These are phyloP conservation scores for Melanocharis versteri DNA, from an alignment of 2,113 vertebrate genomes.

Conservation along the genomic window DNA sequence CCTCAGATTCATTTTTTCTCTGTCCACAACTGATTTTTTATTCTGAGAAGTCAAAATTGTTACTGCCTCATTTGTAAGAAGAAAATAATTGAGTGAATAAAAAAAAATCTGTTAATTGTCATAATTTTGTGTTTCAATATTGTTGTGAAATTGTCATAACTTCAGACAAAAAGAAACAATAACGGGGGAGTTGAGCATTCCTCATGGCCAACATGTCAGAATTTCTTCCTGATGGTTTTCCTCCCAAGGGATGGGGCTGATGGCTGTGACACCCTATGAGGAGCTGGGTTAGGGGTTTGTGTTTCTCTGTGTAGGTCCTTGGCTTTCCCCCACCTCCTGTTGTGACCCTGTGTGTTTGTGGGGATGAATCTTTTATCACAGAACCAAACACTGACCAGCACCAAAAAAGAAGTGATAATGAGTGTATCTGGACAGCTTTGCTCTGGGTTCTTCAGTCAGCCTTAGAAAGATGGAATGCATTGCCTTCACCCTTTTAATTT, in stretches of 20 bases:
- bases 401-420: background rate
- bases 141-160: background rate
- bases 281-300: fast-evolving
- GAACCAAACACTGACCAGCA: background rate
- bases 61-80: background rate
- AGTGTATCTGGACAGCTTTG: background rate
- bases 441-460: background rate
- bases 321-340: background rate
- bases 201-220: background rate
- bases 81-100: background rate
- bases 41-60: background rate
- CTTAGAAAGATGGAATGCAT: background rate
- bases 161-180: background rate
- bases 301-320: background rate
- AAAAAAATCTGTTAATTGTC: background rate
- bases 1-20: background rate
- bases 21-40: background rate
- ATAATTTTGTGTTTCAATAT: background rate
- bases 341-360: background rate
- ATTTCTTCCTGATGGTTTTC: background rate
- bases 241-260: background rate
- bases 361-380: background rate
- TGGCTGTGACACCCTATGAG: background rate
- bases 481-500: background rate
- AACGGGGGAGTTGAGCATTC: background rate